These are phyloP conservation scores for Chaetophractus vellerosus DNA, from an alignment of 2,797 vertebrate species.

Conservation along the genomic window DNA sequence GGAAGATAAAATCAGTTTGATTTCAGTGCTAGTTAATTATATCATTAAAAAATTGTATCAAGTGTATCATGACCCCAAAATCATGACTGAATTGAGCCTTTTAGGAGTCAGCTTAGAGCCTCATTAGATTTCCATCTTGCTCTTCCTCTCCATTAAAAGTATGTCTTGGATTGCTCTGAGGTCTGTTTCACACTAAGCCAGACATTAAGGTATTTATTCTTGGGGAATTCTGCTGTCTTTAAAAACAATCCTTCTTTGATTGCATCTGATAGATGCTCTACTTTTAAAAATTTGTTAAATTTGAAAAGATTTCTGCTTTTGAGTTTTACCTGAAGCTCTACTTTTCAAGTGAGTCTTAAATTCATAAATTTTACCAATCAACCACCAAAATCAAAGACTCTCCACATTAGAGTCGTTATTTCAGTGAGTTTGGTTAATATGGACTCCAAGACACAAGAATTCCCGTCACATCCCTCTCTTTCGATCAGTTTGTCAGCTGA, in stretches of 20 bases:
- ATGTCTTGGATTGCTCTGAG: not conserved
- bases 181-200: not conserved
- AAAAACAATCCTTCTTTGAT: slow-evolving; percentile 28
- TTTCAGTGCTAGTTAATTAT: slow-evolving; percentile 27
- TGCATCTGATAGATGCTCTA: not conserved
- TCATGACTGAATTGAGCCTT: not conserved
- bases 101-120: not conserved
- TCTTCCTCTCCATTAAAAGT: slow-evolving; percentile 17
- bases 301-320: slow-evolving; percentile 49
- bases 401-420: slow-evolving; percentile 7
- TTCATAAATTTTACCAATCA: slow-evolving; percentile 25
- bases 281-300: slow-evolving; percentile 47
- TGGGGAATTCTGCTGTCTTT: slow-evolving; percentile 59
- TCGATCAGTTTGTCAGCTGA: not conserved
- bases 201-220: not conserved
- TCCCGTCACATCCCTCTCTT: slow-evolving; percentile 1
- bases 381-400: not conserved
- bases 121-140: not conserved
- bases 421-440: not conserved
- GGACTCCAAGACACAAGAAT: slow-evolving; percentile 64
- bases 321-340: slow-evolving; percentile 50
- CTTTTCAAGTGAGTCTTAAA: slow-evolving; percentile 23
- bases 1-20: not conserved
- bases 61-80: not conserved
- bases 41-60: not conserved